A percentile compares a stretch with the other conserved stretches of the same genome.
Evolutionary conservation across 2,113 vertebrate genomes (phyloP).

Genomic region (Echinops telfairi): DNA sequence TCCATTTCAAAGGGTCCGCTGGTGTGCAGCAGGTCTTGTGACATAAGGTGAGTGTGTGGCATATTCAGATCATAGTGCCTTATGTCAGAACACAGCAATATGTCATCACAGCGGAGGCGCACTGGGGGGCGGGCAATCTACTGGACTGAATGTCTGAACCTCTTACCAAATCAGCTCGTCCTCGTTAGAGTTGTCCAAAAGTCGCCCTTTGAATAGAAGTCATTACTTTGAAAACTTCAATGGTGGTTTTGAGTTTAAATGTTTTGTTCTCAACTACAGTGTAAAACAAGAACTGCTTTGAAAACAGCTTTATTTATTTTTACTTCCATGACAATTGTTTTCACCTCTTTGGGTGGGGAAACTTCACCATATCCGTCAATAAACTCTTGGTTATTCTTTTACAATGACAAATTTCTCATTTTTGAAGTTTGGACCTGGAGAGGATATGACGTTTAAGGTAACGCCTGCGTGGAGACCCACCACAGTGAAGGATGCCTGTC

Average conservation of each 20-base stretch:
- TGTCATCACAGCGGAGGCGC: constrained; percentile 72
- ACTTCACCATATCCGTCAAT: constrained; percentile 86
- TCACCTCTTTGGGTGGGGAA: constrained; percentile 86
- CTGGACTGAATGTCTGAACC: constrained; percentile 85
- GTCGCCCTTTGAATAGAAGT: constrained; percentile 83
- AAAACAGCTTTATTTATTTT: constrained; percentile 90
- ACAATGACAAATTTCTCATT: constrained; percentile 79
- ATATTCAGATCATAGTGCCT: constrained; percentile 89
- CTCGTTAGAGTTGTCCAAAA: constrained; percentile 82
- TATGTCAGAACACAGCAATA: constrained; percentile 86
- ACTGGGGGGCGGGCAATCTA: constrained; percentile 73
- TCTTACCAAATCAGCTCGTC: constrained; percentile 86
- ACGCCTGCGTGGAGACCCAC: constrained; percentile 7
- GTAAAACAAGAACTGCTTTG: constrained; percentile 85
- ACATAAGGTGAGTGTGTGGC: constrained; percentile 87
- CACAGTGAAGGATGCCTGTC: neutral
- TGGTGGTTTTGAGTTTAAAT: constrained; percentile 83
- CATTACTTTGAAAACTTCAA: constrained; percentile 82
- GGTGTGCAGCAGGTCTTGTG: constrained; percentile 84
- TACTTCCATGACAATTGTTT: constrained; percentile 87
- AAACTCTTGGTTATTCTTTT: constrained; percentile 87
- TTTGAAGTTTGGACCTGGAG: constrained; percentile 75
- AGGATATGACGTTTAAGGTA: constrained; percentile 64
- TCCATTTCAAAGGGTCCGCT: constrained; percentile 86
- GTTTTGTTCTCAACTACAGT: constrained; percentile 83